Conservation (phyloP, 2,797 vertebrate species). For the Uromys caudimaculatus region DNA sequence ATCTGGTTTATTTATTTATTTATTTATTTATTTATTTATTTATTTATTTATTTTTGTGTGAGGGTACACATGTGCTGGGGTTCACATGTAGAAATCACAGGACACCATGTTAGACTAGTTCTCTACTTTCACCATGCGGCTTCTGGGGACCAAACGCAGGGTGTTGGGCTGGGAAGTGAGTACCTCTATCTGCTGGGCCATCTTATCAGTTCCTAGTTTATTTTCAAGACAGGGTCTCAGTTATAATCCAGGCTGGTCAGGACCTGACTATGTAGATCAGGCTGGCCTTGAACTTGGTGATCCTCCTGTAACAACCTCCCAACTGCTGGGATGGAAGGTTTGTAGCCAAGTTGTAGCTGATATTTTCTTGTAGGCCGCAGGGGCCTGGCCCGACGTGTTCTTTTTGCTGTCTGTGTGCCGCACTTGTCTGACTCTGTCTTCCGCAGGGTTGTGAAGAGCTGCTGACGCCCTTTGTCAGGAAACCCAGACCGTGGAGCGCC, state of each 20-base stretch:
- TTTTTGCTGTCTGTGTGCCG: fast-evolving
- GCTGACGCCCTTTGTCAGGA: slow-evolving; percentile 90
- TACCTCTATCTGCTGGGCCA: background rate
- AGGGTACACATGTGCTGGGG: background rate
- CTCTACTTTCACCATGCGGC: no score
- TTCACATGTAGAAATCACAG: background rate
- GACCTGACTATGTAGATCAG: background rate
- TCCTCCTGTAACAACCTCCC: background rate
- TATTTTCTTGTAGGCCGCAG: background rate
- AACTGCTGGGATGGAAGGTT: background rate
- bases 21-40: no score
- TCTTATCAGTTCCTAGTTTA: background rate
- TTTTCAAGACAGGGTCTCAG: background rate
- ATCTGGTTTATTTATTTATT: no score
- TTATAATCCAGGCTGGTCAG: background rate
- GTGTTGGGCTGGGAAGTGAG: no score
- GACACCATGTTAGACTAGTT: background rate
- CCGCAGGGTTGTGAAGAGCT: slow-evolving; percentile 92
- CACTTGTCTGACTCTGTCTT: background rate
- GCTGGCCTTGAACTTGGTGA: background rate
- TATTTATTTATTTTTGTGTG: background rate
- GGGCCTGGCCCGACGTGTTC: background rate
- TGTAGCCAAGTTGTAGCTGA: background rate
- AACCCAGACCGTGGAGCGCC: slow-evolving; percentile 92
- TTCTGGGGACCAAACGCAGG: background rate